These are phyloP conservation scores for Apis laboriosa DNA, from an alignment of 1,140 invertebrate genomes.

Conservation along the genomic window DNA sequence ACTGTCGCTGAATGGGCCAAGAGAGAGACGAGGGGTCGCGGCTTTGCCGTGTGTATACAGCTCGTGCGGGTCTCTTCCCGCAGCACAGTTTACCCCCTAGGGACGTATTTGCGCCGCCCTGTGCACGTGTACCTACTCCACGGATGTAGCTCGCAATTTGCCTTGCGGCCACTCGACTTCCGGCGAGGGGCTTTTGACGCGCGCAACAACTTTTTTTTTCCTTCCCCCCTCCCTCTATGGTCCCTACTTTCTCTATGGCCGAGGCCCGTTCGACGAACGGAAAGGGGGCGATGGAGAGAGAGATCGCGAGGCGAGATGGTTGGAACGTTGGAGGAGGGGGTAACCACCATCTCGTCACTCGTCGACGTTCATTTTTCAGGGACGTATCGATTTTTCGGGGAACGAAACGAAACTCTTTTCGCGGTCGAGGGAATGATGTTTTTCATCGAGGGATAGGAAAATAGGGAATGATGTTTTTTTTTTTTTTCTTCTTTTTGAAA, in stretches of 20 bases:
- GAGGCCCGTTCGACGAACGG: background rate
- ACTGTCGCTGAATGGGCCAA: constrained; percentile 43
- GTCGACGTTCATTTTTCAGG: constrained; percentile 26
- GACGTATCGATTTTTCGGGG: constrained; percentile 8
- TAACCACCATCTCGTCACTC: background rate
- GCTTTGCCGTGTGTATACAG: constrained; percentile 20
- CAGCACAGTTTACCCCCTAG: constrained; percentile 45
- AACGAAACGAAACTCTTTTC: too few relatives aligned
- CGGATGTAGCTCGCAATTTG: constrained; percentile 57
- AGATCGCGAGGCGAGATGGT: background rate
- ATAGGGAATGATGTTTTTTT: too few relatives aligned
- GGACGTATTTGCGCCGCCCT: constrained; percentile 52
- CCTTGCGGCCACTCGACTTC: constrained; percentile 56
- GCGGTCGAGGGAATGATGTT: too few relatives aligned
- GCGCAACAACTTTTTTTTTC: constrained; percentile 42
- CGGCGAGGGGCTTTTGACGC: constrained; percentile 52
- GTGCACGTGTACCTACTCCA: constrained; percentile 44
- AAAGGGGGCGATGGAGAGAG: background rate
- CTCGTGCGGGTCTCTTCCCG: constrained; percentile 37
- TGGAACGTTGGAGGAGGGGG: background rate
- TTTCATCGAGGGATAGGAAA: too few relatives aligned
- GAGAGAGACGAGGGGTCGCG: background rate
- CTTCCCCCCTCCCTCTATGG: too few relatives aligned
- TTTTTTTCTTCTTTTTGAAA: too few relatives aligned
- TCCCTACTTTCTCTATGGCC: background rate